Conservation (phyloP, 2,113 vertebrate genomes). For the Myodes glareolus region DNA sequence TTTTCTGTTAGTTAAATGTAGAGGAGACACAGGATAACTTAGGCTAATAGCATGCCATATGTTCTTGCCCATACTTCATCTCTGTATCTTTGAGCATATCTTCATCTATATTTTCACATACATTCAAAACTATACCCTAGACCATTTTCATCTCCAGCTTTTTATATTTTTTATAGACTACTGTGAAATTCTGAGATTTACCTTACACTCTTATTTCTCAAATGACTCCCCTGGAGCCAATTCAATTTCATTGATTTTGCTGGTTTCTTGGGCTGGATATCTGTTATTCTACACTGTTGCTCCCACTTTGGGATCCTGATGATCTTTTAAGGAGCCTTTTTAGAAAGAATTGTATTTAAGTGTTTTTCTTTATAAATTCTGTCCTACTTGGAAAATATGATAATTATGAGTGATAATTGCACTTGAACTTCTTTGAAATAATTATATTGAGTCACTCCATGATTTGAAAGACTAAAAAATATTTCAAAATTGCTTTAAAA, state of each 20-base stretch:
- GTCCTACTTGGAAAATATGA: background rate
- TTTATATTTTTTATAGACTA: background rate
- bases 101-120: accelerated
- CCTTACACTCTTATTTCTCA: accelerated
- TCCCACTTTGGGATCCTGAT: background rate
- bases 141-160: no score
- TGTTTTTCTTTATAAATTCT: slow-evolving; percentile 51
- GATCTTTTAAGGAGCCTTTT: slow-evolving; percentile 6
- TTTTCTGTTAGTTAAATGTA: no score
- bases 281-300: background rate
- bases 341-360: slow-evolving; percentile 11
- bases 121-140: background rate
- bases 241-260: background rate
- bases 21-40: no score
- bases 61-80: accelerated
- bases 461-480: slow-evolving; percentile 22
- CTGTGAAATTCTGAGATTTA: background rate
- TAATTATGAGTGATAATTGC: slow-evolving; percentile 57
- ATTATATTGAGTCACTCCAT: slow-evolving; percentile 24
- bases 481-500: background rate
- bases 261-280: background rate
- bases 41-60: background rate
- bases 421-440: slow-evolving; percentile 21
- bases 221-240: background rate
- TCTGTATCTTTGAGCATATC: no score